phyloP scores from a whole-genome alignment of 2,113 vertebrate genomes.

The Plotosus lineatus region DNA sequence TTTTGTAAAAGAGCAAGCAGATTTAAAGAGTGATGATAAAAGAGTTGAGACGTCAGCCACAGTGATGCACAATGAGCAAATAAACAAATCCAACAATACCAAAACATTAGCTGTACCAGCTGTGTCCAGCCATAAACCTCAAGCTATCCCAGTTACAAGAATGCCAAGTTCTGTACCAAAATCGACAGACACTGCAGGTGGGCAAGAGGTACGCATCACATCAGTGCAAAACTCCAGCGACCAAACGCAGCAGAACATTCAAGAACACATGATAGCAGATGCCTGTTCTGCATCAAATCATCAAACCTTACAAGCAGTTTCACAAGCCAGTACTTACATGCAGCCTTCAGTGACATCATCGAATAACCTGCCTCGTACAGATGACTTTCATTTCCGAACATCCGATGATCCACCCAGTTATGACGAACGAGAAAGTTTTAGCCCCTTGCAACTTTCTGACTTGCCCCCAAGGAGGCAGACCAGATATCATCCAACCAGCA shows the following conservation, averaged over 20 bases:
- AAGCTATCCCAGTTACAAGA: slow-evolving; percentile 59
- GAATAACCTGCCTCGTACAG: slow-evolving; percentile 51
- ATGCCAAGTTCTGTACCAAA: slow-evolving; percentile 58
- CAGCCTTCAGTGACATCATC: slow-evolving; percentile 41
- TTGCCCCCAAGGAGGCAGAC: slow-evolving; percentile 60
- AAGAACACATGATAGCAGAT: slow-evolving; percentile 45
- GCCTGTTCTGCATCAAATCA: slow-evolving; percentile 55
- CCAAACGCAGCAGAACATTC: slow-evolving; percentile 41
- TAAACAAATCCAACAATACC: slow-evolving; percentile 61
- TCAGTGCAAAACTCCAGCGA: slow-evolving; percentile 22
- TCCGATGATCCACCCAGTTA: slow-evolving; percentile 79
- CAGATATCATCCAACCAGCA: slow-evolving; percentile 63
- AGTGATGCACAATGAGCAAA: slow-evolving; percentile 65
- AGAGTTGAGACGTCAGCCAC: slow-evolving; percentile 63
- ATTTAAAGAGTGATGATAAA: slow-evolving; percentile 25
- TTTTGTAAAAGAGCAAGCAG: slow-evolving; percentile 50
- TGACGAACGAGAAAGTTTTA: slow-evolving; percentile 77
- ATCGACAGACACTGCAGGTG: slow-evolving; percentile 46
- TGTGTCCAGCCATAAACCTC: slow-evolving; percentile 70
- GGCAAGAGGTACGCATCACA: slow-evolving; percentile 42
- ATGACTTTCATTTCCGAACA: slow-evolving; percentile 64
- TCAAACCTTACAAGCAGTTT: slow-evolving; percentile 30
- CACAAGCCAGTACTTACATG: slow-evolving; percentile 58
- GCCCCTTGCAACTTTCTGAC: slow-evolving; percentile 69
- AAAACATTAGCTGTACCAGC: slow-evolving; percentile 69